Conservation (phyloP, 2,113 vertebrate genomes). For the Thalassarche chlororhynchos region DNA sequence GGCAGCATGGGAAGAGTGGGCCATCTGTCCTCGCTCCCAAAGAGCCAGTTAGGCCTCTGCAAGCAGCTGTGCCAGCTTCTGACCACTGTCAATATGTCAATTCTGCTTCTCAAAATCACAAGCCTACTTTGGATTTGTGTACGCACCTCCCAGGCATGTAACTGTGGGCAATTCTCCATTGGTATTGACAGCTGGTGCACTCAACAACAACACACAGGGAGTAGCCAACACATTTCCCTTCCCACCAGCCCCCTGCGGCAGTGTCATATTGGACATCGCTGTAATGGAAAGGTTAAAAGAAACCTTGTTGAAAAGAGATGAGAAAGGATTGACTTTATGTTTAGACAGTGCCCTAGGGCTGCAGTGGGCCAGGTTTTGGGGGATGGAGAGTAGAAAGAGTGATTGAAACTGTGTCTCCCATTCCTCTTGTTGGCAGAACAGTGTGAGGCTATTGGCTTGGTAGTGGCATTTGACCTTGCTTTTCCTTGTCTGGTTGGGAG, state of each 20-base stretch:
- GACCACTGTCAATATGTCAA: conserved; percentile 38
- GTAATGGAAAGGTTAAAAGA: conserved; percentile 88
- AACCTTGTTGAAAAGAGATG: conserved; percentile 77
- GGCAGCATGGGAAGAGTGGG: background rate
- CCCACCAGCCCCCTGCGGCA: conserved; percentile 67
- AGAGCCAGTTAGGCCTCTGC: background rate
- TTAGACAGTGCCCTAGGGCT: conserved; percentile 71
- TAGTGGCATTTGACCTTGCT: background rate
- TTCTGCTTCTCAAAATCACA: conserved; percentile 51
- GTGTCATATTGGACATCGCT: conserved; percentile 60
- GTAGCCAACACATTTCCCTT: conserved; percentile 66
- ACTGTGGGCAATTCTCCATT: conserved; percentile 74
- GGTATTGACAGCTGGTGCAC: conserved; percentile 82
- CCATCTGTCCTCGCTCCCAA: background rate
- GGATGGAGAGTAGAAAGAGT: conserved; percentile 2
- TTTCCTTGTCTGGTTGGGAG: background rate
- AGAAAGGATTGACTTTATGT: conserved; percentile 78
- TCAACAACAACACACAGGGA: conserved; percentile 78
- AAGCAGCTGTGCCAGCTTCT: conserved; percentile 5
- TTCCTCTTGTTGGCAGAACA: conserved; percentile 4
- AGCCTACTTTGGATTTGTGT: conserved; percentile 22
- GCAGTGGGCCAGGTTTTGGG: conserved; percentile 29
- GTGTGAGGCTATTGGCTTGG: background rate
- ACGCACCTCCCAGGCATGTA: conserved; percentile 59
- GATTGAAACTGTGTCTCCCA: background rate